Evolutionary conservation across 2,888 invertebrate genomes (phyloP).

Genomic region (Phlogophora meticulosa): DNA sequence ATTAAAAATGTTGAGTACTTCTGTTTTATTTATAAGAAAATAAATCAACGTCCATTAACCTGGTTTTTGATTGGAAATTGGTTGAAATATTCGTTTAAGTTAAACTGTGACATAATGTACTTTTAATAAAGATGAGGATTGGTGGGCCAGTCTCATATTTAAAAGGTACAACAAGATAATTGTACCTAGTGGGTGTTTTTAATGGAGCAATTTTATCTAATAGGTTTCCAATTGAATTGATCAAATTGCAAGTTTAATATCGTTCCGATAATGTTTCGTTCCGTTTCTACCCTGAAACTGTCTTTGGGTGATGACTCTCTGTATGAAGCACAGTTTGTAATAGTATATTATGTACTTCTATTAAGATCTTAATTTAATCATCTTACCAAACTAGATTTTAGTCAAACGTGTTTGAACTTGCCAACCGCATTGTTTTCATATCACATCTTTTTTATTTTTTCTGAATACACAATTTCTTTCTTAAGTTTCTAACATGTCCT

Average conservation of each 20-base stretch:
- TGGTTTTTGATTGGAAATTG: conserved; percentile 46
- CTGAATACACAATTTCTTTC: too few relatives aligned
- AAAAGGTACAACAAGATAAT: conserved; percentile 38
- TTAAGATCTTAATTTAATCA: neutral
- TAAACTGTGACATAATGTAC: conserved; percentile 51
- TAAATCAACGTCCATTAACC: conserved; percentile 48
- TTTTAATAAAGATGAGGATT: conserved; percentile 55
- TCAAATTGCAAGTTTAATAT: conserved; percentile 28
- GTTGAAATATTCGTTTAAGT: conserved; percentile 32
- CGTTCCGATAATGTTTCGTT: neutral
- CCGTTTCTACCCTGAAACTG: neutral
- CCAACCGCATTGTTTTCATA: neutral
- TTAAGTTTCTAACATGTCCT: too few relatives aligned
- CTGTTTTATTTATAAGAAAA: conserved; percentile 56
- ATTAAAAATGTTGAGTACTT: conserved; percentile 41
- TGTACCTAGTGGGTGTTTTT: conserved; percentile 34
- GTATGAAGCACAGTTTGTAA: neutral
- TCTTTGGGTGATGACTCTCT: neutral
- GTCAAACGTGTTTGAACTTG: too few relatives aligned
- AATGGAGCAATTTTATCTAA: conserved; percentile 46
- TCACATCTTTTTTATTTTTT: neutral
- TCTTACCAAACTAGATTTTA: too few relatives aligned
- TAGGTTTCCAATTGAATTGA: conserved; percentile 33
- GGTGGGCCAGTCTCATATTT: conserved; percentile 22
- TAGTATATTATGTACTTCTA: neutral